Conservation (phyloP, 2,888 invertebrate species). For the Serripes groenlandicus region DNA sequence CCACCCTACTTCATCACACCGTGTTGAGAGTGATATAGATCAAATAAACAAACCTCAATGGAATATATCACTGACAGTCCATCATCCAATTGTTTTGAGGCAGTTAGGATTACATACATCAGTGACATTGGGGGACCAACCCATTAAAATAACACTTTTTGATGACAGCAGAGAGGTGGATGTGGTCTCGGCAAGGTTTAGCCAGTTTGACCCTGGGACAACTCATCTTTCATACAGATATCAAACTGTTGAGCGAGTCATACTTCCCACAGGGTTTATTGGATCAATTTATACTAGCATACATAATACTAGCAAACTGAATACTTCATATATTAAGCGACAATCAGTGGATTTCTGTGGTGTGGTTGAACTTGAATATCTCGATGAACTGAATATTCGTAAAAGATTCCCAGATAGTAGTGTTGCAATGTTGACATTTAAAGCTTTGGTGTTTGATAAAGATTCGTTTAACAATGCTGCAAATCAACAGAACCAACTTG, state of each 20-base stretch:
- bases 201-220: constrained; percentile 31
- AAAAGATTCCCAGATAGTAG: neutral
- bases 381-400: neutral
- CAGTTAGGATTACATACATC: constrained; percentile 43
- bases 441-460: constrained; percentile 38
- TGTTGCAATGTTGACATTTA: neutral
- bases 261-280: constrained; percentile 60
- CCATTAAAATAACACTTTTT: constrained; percentile 37
- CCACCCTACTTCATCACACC: neutral
- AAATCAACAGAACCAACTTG: constrained; percentile 1
- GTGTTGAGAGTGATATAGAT: neutral
- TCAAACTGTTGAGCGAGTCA: constrained; percentile 40
- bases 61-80: constrained; percentile 52
- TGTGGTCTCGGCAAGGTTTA: constrained; percentile 45
- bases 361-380: neutral
- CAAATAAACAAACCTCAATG: neutral
- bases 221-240: constrained; percentile 33
- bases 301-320: neutral
- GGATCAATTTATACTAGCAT: constrained; percentile 46
- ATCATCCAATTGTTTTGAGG: constrained; percentile 51
- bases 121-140: constrained; percentile 25
- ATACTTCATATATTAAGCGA: neutral
- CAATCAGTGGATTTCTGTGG: neutral
- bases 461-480: constrained; percentile 30
- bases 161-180: constrained; percentile 48